Evolutionary conservation across 2,888 invertebrate genomes (phyloP).

Genomic region (Catocala sponsa): DNA sequence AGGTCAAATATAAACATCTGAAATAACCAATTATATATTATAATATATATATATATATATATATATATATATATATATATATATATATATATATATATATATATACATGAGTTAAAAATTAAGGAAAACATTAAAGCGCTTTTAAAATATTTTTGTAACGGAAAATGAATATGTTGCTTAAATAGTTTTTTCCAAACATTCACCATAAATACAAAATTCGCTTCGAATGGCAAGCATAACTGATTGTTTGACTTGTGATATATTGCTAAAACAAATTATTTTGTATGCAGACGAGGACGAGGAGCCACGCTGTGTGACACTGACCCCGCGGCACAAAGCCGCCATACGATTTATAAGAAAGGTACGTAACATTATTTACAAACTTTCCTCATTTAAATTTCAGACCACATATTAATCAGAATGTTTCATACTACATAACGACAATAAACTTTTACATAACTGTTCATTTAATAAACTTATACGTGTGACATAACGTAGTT

Average conservation of each 20-base stretch:
- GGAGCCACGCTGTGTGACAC: slow-evolving; percentile 93
- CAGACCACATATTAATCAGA: no score
- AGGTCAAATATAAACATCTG: background rate
- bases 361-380: slow-evolving; percentile 85
- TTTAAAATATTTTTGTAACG: slow-evolving; percentile 1
- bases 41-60: no score
- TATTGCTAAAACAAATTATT: slow-evolving; percentile 32
- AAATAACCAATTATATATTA: no score
- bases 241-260: slow-evolving; percentile 15
- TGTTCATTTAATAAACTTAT: slow-evolving; percentile 6
- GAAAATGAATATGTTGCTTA: background rate
- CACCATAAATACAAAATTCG: slow-evolving; percentile 16
- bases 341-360: slow-evolving; percentile 97
- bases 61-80: no score
- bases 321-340: slow-evolving; percentile 95
- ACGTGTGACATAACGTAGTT: slow-evolving; percentile 27
- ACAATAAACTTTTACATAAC: no score
- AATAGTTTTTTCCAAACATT: slow-evolving; percentile 8
- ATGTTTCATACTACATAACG: no score
- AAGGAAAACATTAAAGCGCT: no score
- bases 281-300: slow-evolving; percentile 92
- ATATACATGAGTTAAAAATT: no score
- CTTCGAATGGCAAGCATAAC: slow-evolving; percentile 29
- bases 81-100: no score
- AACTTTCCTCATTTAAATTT: background rate